Base-by-base conservation (phyloP, 2,113 vertebrate genomes). In the Sitta europaea region DNA sequence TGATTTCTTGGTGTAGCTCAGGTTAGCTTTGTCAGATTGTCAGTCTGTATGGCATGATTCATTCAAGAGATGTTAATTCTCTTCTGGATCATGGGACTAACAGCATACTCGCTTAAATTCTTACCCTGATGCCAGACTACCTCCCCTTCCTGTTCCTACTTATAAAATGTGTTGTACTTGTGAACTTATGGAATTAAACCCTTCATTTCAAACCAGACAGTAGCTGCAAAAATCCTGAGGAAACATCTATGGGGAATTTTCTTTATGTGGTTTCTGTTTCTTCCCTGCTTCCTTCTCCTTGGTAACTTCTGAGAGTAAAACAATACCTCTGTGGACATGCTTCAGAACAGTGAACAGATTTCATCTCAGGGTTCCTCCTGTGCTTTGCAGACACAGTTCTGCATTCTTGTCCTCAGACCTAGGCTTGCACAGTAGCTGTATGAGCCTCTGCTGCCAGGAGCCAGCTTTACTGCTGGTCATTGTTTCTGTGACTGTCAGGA, bases 51-150 rank as follows among this genome's bases (percentile, higher is more conserved):
- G 67, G 62, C 17, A 22, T 82, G 90, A 91, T 92, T 95, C 62
- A 82, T 72, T 92, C 66, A 66, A 62, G 83, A 87, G 84, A 85
- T 91, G 89, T 82, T 94, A 94, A 89, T 87, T 95, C 59, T 36
- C 75, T 65, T 86, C 87, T 96, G 82, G 79, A 82, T 94, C 84
- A 10, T 3, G n/a, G 14, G 87, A 61, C 73, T 94, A 89, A 83
- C 70, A 82, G 36, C 24, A 5, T 79, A 61, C 47, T 94, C 0
- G 1, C 76, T 73, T 93, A 45, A 62, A 9, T 88, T 75, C 91
- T 93, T 87, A 90, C n/a, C 40, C 15, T 36, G 33, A 57, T 74
- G 78, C 80, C 40, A 84, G 86, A 85, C 57, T 62, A 65, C 58
- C 45, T 95, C 68, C 63, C 31, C 42, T 92, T 92, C 74, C 83